Conservation (phyloP, 2,113 vertebrate genomes). For the Crotophaga sulcirostris region DNA sequence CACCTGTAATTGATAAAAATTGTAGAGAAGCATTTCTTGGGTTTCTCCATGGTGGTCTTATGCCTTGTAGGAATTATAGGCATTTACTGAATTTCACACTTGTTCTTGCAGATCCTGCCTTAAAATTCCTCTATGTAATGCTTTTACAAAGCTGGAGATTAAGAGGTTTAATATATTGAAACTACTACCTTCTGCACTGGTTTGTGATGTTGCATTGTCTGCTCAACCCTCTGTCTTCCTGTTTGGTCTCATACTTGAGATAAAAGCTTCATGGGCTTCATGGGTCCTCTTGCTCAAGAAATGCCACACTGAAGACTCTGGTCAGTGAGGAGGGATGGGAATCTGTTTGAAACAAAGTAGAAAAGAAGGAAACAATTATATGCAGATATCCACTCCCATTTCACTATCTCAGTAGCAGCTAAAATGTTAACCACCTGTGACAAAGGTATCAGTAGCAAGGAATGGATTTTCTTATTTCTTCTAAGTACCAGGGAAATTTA, state of each 20-base stretch:
- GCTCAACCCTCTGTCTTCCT: neutral
- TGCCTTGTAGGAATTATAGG: neutral
- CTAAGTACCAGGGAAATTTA: fast-evolving
- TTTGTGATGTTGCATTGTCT: neutral
- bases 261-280: neutral
- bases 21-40: neutral
- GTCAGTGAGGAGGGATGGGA: neutral
- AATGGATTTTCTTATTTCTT: neutral
- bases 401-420: neutral
- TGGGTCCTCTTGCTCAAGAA: neutral
- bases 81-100: neutral
- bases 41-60: neutral
- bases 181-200: neutral
- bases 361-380: neutral
- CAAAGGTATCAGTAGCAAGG: neutral
- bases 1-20: neutral
- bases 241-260: neutral
- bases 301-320: neutral
- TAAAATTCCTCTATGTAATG: neutral
- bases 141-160: neutral
- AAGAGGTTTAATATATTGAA: neutral
- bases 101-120: neutral
- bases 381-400: neutral
- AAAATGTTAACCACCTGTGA: neutral
- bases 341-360: neutral